Evolutionary conservation across 2,113 vertebrate genomes (phyloP).

Genomic region (Lepus europaeus): DNA sequence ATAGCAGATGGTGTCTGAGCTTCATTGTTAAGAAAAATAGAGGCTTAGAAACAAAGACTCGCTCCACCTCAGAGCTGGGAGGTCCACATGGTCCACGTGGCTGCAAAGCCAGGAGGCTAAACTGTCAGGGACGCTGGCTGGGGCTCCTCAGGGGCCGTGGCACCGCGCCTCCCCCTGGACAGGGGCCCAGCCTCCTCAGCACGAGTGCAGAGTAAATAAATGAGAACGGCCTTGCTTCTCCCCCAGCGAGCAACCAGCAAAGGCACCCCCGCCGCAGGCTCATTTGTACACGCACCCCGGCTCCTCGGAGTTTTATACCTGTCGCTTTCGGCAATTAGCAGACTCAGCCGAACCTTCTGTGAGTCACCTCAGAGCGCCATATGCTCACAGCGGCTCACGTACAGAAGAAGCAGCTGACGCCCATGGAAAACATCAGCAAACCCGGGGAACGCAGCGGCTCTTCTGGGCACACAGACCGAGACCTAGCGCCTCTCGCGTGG

Average conservation of each 20-base stretch:
- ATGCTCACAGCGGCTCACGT: slow-evolving; percentile 36
- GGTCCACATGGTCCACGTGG: not conserved
- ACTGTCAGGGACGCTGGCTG: not conserved
- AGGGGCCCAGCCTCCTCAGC: not conserved
- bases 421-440: slow-evolving; percentile 71
- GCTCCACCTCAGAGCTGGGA: not conserved
- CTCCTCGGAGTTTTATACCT: slow-evolving; percentile 58
- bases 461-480: slow-evolving; percentile 27
- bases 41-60: not conserved
- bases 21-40: not conserved
- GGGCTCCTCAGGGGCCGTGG: not conserved
- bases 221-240: slow-evolving; percentile 5
- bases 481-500: slow-evolving; percentile 42
- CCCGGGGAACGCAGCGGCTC: slow-evolving; percentile 41
- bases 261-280: slow-evolving; percentile 45
- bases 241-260: slow-evolving; percentile 52
- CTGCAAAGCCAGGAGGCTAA: not conserved
- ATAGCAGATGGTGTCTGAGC: not conserved
- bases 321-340: slow-evolving; percentile 70
- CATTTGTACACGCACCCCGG: slow-evolving; percentile 37
- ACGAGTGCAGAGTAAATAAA: slow-evolving; percentile 22
- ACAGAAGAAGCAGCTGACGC: slow-evolving; percentile 60
- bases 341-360: slow-evolving; percentile 62
- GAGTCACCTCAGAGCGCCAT: slow-evolving; percentile 71
- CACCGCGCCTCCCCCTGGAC: not conserved